Conservation (phyloP, 2,888 invertebrate genomes). For the Tholera decimalis region DNA sequence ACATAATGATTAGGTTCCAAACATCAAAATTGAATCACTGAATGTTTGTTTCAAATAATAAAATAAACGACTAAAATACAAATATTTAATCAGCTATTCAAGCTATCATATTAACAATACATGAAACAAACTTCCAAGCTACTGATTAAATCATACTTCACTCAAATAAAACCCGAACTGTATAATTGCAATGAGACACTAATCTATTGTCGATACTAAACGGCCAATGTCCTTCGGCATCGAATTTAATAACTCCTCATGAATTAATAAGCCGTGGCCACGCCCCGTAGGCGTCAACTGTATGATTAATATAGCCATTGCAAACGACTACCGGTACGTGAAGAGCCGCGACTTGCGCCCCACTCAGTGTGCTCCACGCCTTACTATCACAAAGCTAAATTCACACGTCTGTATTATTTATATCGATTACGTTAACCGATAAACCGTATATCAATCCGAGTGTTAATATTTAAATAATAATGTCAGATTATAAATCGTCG, state of each 20-base stretch:
- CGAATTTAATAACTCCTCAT: conserved; percentile 85
- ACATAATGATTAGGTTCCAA: no score
- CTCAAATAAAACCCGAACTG: conserved; percentile 33
- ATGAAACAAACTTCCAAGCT: conserved; percentile 15
- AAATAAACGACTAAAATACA: not conserved
- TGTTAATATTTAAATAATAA: conserved; percentile 84
- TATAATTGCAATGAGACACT: conserved; percentile 56
- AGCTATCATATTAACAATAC: conserved; percentile 19
- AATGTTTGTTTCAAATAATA: not conserved
- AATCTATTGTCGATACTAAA: conserved; percentile 60
- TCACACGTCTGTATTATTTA: conserved; percentile 80
- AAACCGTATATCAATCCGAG: conserved; percentile 75
- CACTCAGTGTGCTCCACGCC: conserved; percentile 77
- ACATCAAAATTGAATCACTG: not conserved
- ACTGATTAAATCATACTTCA: conserved; percentile 35
- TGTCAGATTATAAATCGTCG: conserved; percentile 79
- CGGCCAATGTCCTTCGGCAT: conserved; percentile 78
- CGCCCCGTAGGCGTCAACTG: conserved; percentile 89
- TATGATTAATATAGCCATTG: conserved; percentile 86
- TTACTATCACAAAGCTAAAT: conserved; percentile 74
- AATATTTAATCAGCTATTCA: not conserved
- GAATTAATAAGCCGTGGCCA: conserved; percentile 88
- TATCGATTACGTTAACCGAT: conserved; percentile 77
- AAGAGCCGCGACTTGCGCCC: conserved; percentile 74
- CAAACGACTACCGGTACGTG: conserved; percentile 84